A percentile compares a stretch with the other conserved stretches of the same genome.
Conservation (phyloP, 2,113 vertebrate species). For the Empidonax traillii region DNA sequence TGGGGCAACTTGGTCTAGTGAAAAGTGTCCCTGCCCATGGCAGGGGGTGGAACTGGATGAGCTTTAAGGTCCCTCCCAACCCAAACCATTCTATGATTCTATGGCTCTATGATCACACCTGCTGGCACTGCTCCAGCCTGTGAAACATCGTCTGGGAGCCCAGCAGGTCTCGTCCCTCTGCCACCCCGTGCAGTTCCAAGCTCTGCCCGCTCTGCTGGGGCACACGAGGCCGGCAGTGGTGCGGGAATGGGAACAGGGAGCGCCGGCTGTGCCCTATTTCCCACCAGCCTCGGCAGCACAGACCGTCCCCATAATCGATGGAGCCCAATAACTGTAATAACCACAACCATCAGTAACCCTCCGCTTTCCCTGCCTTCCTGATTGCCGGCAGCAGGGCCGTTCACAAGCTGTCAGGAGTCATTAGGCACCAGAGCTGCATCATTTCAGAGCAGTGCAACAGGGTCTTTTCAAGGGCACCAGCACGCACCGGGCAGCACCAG, state of each 20-base stretch:
- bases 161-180: not conserved
- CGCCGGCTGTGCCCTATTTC: not conserved
- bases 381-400: not conserved
- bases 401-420: conserved; percentile 63
- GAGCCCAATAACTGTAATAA: conserved; percentile 2
- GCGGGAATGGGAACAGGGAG: not conserved
- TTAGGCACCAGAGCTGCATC: not conserved
- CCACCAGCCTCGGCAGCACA: not conserved
- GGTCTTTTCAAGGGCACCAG: conserved; percentile 60
- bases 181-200: accelerated
- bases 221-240: accelerated
- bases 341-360: conserved; percentile 23
- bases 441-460: not conserved
- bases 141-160: not conserved
- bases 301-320: conserved; percentile 9
- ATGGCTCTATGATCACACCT: not conserved
- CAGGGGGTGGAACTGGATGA: not conserved
- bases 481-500: not conserved
- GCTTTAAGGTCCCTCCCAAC: not conserved
- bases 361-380: not conserved
- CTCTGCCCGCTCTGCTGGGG: accelerated
- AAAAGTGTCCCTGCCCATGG: not conserved
- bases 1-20: not conserved
- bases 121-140: not conserved
- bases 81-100: not conserved